Base-by-base conservation (phyloP, 2,797 vertebrate species). In the Molossus molossus region DNA sequence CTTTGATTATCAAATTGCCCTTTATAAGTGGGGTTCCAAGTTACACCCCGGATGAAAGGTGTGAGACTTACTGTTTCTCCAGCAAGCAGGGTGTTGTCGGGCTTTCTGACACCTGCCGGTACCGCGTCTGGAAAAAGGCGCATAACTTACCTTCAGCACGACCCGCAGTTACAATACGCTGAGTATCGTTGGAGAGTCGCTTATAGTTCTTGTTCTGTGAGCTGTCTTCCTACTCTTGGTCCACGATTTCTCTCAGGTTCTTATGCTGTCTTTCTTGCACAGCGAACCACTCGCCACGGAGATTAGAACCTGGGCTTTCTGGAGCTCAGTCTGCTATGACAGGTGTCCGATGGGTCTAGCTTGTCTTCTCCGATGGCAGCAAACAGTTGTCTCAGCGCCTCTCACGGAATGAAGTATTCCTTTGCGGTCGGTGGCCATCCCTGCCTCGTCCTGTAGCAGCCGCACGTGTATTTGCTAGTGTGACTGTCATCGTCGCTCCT, bases 1-100 rank as follows among this genome's bases (percentile, higher is more conserved):
- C 5, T 82, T 75, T 87, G 40, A 92, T 50, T 81, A 65, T 65
- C 55, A 83, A 91, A 45, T 91, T 40, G 58, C 25, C 33, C 15
- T 65, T 58, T 14, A 40, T 37, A 50, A 18, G 1, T 37, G 72
- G 6, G 53, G 53, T 50, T 92, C 50, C n/a, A 72, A 33, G n/a
- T 45, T 87, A 9, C 55, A 27, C 29, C 70, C 27, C 11, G 87
- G 58, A n/a, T 37, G 48, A 67, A 48, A 67, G 10, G n/a, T 33
- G 23, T 60, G 15, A 67, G 58, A 60, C 5, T 53, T 9, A 5
- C 53, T 21, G 21, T 4, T 70, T 50, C 18, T 9, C 3, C 7
- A 10, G 6, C 11, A 29, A 7, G 1, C 29, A 64, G 29, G 0
- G 0, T 4, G 18, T 48, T n/a, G 5, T 27, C 27, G 55, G 8